Evolutionary conservation across 2,113 vertebrate genomes (phyloP), one percentile per base, ranked within the genome.

Genomic region (Colinus virginianus): DNA sequence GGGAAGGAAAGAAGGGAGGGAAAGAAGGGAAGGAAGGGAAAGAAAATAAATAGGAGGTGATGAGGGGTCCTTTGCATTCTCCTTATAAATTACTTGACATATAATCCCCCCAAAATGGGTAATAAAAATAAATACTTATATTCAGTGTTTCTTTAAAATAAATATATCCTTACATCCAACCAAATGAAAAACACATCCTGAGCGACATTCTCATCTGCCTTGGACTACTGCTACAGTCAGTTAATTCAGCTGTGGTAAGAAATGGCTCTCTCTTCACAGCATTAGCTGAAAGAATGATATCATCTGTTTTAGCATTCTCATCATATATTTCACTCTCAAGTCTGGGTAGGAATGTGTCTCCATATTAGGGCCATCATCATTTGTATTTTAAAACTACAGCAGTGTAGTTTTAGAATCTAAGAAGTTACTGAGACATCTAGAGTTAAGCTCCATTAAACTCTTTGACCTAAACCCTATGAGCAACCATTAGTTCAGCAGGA

Each of bases 371-470:
- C 62, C 45, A 94, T 94, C 75, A 93, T 96, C 87, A 95, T 96
- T 95, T 91, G 76, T 92, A 91, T 94, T 92, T 96, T 92, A 94
- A 92, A 63, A 84, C 45, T 91, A 78, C 91, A 94, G 74, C 63
- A 91, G 90, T 92, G 91, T 91, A 87, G 86, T 92, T 96, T 93
- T 58, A 93, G 82, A 93, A 88, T 90, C 83, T 92, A 68, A 91
- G 89, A 94, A 94, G 85, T 94, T 95, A 95, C 92, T 87, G 87
- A 95, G 89, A 96, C 72, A 94, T 96, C 85, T 46, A 94, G 84
- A 94, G 94, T 74, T 96, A 95, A 96, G 94, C 76, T 96, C 90
- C 94, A 96, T 96, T 97, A 97, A 94, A 92, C 91, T 71, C 84
- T 95, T 96, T 95, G 92, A 96, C 95, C 90, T 88, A 93, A 95